A percentile compares a stretch with the other conserved stretches of the same genome.
Evolutionary conservation across 2,888 invertebrate species (phyloP).

Genomic region (Cancer borealis): DNA sequence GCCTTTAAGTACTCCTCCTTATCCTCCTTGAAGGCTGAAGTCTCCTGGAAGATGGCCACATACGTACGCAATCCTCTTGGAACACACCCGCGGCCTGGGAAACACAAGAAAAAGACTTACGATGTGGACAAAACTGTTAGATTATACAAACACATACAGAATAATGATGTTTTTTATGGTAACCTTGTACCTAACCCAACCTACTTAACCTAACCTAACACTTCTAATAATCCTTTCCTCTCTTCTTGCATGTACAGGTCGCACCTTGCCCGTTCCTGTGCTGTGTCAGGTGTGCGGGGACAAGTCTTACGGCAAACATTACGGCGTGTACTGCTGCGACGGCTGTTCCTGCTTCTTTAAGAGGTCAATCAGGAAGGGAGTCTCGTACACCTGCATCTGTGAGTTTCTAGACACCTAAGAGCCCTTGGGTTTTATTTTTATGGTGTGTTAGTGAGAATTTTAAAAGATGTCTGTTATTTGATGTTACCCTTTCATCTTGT

Average conservation of each 20-base stretch:
- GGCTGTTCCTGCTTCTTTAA: constrained; percentile 95
- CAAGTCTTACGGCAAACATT: constrained; percentile 91
- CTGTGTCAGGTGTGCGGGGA: constrained; percentile 90
- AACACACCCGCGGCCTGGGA: too few species aligned
- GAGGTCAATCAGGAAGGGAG: constrained; percentile 87
- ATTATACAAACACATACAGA: too few species aligned
- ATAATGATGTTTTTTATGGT: too few species aligned
- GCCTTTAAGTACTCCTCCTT: too few species aligned
- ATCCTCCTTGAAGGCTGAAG: too few species aligned
- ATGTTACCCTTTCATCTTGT: background rate
- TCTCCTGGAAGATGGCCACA: too few species aligned
- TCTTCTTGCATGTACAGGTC: constrained; percentile 80
- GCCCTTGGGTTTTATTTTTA: background rate
- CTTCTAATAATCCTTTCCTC: too few species aligned
- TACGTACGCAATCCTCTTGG: too few species aligned
- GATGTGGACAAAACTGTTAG: too few species aligned
- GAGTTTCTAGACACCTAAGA: constrained; percentile 79
- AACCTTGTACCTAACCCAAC: too few species aligned
- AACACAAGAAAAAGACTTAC: too few species aligned
- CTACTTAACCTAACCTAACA: too few species aligned
- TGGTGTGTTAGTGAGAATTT: background rate
- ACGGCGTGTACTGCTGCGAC: constrained; percentile 91
- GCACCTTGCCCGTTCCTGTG: constrained; percentile 85
- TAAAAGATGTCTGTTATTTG: background rate
- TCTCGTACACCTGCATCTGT: constrained; percentile 89